A percentile compares a stretch with the other conserved stretches of the same genome.
phyloP scores from a whole-genome alignment of 2,113 vertebrate species.

The Uria lomvia region DNA sequence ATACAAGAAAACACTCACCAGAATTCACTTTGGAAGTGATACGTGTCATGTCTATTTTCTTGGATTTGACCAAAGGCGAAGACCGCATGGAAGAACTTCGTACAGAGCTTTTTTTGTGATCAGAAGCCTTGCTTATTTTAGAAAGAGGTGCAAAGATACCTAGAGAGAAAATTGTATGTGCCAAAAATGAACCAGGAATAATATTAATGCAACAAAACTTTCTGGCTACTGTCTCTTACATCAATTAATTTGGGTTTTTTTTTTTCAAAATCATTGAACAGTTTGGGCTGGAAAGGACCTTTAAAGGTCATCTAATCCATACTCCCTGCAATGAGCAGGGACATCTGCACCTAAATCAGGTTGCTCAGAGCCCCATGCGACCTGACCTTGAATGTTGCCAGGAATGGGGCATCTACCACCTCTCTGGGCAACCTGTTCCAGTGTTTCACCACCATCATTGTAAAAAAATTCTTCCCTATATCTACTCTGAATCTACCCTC shows the following conservation, averaged over 20 bases:
- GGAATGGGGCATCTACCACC: background rate
- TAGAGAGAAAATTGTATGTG: background rate
- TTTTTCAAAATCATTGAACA: background rate
- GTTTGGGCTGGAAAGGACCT: background rate
- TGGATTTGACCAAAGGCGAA: conserved; percentile 64
- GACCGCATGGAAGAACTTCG: conserved; percentile 54
- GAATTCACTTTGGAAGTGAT: conserved; percentile 87
- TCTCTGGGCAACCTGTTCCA: background rate
- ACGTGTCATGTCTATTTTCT: conserved; percentile 78
- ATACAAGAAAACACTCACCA: conserved; percentile 68
- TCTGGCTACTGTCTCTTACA: background rate
- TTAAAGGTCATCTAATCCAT: background rate
- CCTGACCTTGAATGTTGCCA: background rate
- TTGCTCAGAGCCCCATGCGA: background rate
- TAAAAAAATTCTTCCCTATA: background rate
- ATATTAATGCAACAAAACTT: background rate
- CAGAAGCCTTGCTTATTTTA: conserved; percentile 89
- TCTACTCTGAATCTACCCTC: background rate
- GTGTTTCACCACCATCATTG: background rate
- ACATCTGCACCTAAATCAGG: background rate
- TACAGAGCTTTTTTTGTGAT: conserved; percentile 69
- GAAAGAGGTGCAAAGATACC: conserved; percentile 97
- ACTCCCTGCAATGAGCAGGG: background rate
- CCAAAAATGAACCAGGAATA: background rate
- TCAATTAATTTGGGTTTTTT: background rate